Percentiles rank a stretch among this genome's conserved stretches.
Conservation (phyloP, 2,888 invertebrate genomes). For the Tryphoninae sp. region DNA sequence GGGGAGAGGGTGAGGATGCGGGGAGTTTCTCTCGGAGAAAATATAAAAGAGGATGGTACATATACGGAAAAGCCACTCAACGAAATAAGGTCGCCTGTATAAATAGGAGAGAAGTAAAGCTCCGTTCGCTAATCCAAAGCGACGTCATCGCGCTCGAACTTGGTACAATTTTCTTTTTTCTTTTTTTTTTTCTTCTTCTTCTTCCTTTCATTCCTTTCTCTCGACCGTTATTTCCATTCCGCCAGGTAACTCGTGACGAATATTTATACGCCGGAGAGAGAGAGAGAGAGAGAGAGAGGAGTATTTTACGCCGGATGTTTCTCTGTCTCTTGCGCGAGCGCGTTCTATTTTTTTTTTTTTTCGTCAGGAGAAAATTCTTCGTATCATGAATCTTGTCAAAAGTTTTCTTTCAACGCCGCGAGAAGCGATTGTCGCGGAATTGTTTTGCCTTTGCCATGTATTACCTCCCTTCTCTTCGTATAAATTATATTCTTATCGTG, state of each 20-base stretch:
- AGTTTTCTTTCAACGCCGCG: not conserved
- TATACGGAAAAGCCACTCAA: conserved; percentile 14
- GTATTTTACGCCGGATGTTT: not conserved
- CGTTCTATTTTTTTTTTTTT: not conserved
- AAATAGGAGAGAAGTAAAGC: conserved; percentile 35
- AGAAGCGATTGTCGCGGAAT: conserved; percentile 64
- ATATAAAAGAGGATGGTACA: conserved; percentile 12
- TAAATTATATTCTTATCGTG: not conserved
- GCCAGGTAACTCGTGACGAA: conserved; percentile 13
- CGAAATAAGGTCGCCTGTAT: conserved; percentile 52
- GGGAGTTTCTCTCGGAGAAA: conserved; percentile 24
- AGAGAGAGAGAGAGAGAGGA: not conserved
- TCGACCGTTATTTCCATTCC: not conserved
- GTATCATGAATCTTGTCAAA: not conserved
- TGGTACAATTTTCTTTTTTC: conserved; percentile 44
- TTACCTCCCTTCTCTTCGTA: not conserved
- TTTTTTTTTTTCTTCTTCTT: conserved; percentile 42
- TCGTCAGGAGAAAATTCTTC: not conserved
- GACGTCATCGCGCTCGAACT: conserved; percentile 38
- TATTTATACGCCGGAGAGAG: conserved; percentile 4
- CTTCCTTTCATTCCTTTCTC: conserved; percentile 12
- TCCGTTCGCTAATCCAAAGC: conserved; percentile 47
- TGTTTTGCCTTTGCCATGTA: conserved; percentile 54
- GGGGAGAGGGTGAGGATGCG: not conserved
- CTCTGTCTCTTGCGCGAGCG: not conserved